Evolutionary conservation across 1,140 invertebrate genomes (phyloP), one percentile per base, ranked within the genome.

Genomic region (Hylyphantes graminicola): DNA sequence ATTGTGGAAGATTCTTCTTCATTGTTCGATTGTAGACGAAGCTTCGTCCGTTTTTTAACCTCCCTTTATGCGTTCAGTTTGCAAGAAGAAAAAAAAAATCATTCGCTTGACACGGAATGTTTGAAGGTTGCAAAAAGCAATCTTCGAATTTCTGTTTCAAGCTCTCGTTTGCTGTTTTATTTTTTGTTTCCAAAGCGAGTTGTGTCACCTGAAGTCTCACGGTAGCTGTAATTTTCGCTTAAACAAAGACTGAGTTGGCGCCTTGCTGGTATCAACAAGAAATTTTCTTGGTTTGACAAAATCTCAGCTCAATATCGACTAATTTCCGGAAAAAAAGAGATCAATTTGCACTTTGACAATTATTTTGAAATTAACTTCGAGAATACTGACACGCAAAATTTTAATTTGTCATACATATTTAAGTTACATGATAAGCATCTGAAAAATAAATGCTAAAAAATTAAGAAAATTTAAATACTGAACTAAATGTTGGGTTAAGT

Each of bases 51-150:
- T 76, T 53, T 76, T 51, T 76, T 64, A 54, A 70, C 59, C 50
- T 67, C 53, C 77, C 70, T 80, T 80, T 64, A 80, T 70, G 57
- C 21, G 35, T 13, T 15, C 11, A 59, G 17, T 13, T 68, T 79
- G 65, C 67, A n/a, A n/a, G n/a, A n/a, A n/a, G n/a, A n/a, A n/a
- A n/a, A 79, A 57, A 79, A 78, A 78, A 79, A 11, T 51, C 55
- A n/a, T 17, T 51, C 21, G 15, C 35, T 63, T 80, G 63, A 70
- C 65, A 80, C 54, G 77, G 70, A 61, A 51, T 70, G 65, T 80
- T 80, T 80, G 77, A 80, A 50, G 13, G 65, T 80, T 80, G 61
- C 75, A 68, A 80, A 74, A 80, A 80, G 77, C 77, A 80, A 80
- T 80, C 65, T 80, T 80, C 77, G 48, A 80, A 80, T 80, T 80